A percentile compares a stretch with the other conserved stretches of the same genome.
Evolutionary conservation across 2,113 vertebrate genomes (phyloP).

Genomic region (Mixornis gularis): DNA sequence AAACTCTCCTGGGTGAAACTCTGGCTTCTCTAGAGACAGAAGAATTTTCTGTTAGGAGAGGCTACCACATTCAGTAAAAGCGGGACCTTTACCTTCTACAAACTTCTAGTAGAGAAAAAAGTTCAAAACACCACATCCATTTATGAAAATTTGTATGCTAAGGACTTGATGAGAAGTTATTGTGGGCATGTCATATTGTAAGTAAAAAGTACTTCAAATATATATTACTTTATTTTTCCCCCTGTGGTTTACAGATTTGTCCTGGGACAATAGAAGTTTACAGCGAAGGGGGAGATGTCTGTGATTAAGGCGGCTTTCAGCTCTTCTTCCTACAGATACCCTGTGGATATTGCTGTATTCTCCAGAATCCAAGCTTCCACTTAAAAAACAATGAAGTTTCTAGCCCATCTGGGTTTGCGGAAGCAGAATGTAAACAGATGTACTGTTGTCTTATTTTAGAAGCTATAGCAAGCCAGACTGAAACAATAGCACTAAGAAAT

Average conservation of each 20-base stretch:
- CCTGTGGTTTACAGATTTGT: neutral
- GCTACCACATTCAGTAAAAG: neutral
- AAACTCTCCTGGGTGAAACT: neutral
- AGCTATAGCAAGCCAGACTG: constrained; percentile 56
- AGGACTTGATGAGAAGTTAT: neutral
- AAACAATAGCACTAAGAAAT: constrained; percentile 68
- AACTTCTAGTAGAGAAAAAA: neutral
- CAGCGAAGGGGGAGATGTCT: neutral
- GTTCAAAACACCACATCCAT: neutral
- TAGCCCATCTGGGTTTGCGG: constrained; percentile 59
- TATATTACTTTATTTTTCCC: neutral
- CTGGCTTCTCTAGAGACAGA: neutral
- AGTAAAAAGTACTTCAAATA: neutral
- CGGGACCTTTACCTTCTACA: neutral
- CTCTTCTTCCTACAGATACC: constrained; percentile 55
- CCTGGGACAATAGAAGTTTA: constrained; percentile 15
- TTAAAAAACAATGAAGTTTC: constrained; percentile 55
- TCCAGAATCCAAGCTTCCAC: constrained; percentile 41
- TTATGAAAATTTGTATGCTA: neutral
- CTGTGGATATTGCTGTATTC: constrained; percentile 39
- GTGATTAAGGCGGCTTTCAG: constrained; percentile 16
- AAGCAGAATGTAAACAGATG: constrained; percentile 69
- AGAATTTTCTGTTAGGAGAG: neutral
- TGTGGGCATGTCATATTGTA: neutral
- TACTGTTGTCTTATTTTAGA: constrained; percentile 67